Percentiles rank a stretch among this genome's conserved stretches.
phyloP scores from a whole-genome alignment of 2,113 vertebrate genomes.

The Sander lucioperca region DNA sequence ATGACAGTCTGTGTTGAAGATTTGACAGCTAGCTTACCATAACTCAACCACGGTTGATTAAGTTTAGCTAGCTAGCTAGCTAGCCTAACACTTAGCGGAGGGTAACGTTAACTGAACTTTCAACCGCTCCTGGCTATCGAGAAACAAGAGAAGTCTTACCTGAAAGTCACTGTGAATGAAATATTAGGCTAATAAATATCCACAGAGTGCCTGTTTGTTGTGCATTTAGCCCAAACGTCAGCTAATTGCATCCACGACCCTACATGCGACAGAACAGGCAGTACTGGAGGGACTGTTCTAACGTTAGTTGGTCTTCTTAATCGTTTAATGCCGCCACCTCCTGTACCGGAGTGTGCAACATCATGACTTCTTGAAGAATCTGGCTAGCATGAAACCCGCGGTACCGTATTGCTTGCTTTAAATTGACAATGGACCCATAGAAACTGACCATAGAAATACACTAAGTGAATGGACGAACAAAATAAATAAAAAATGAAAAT shows the following conservation, averaged over 20 bases:
- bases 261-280: constrained; percentile 1
- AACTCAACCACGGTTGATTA: not conserved
- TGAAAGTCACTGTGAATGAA: constrained; percentile 1
- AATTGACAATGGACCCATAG: no score
- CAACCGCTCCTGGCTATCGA: not conserved
- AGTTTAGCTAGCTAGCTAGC: constrained; percentile 15
- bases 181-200: not conserved
- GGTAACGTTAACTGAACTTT: not conserved
- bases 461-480: no score
- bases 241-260: constrained; percentile 23
- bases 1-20: no score
- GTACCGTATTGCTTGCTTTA: no score
- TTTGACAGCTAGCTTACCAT: not conserved
- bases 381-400: no score
- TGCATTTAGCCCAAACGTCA: not conserved
- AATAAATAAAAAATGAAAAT: not conserved
- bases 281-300: not conserved
- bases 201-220: not conserved
- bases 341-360: no score
- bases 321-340: not conserved
- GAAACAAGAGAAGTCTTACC: constrained; percentile 40
- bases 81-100: not conserved
- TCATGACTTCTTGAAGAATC: no score
- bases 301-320: not conserved
- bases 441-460: no score